These are phyloP conservation scores for Clarias pachynema DNA, from an alignment of 2,797 vertebrate species.

Conservation along the genomic window DNA sequence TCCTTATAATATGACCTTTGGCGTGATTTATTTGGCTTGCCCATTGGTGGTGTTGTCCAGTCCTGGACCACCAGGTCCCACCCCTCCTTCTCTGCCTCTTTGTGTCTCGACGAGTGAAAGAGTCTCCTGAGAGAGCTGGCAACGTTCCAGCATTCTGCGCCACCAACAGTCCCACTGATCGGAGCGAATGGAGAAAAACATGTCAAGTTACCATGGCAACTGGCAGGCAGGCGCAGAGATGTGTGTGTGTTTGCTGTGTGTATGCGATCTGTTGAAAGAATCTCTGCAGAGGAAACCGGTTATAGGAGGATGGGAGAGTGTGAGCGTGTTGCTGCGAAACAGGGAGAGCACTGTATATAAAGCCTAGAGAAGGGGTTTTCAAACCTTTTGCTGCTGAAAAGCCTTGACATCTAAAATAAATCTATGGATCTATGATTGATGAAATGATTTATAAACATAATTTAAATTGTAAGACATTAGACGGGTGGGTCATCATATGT, in stretches of 20 bases:
- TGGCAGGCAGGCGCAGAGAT: slow-evolving; percentile 44
- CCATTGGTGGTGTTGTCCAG: neutral
- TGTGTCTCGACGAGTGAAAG: slow-evolving; percentile 20
- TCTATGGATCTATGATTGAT: neutral
- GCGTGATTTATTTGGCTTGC: neutral
- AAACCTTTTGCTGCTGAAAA: neutral
- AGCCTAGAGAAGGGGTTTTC: neutral
- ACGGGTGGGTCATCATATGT: neutral
- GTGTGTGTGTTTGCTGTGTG: slow-evolving; percentile 17
- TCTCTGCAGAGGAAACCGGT: slow-evolving; percentile 29
- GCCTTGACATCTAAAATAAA: neutral
- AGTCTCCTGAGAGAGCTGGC: slow-evolving; percentile 44
- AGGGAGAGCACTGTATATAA: neutral
- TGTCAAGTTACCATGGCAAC: slow-evolving; percentile 65
- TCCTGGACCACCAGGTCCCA: neutral
- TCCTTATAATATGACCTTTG: neutral
- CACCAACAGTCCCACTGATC: slow-evolving; percentile 61
- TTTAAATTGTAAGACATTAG: neutral
- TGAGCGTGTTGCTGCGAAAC: slow-evolving; percentile 3
- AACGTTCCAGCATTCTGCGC: slow-evolving; percentile 48
- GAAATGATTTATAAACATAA: neutral
- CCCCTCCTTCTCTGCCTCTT: slow-evolving; percentile 8
- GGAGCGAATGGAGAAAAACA: slow-evolving; percentile 59
- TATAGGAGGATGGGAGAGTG: slow-evolving; percentile 16
- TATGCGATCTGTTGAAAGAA: slow-evolving; percentile 10